Percentiles rank a stretch among this genome's conserved stretches.
These are phyloP conservation scores for Origma solitaria DNA, from an alignment of 2,113 vertebrate species.

Conservation along the genomic window DNA sequence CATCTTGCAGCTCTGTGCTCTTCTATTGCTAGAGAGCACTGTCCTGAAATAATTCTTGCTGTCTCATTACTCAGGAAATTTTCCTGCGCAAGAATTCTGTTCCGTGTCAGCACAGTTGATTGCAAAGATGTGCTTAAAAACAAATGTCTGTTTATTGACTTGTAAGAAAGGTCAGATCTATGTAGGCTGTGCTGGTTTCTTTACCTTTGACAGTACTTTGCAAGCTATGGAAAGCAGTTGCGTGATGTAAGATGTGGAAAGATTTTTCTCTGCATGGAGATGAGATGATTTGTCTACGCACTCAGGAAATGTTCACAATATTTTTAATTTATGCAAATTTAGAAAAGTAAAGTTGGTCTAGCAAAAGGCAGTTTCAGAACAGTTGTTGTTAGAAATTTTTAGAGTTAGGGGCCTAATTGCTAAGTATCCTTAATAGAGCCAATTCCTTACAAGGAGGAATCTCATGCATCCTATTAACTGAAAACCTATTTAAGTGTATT, in stretches of 20 bases:
- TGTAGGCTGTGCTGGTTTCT: background rate
- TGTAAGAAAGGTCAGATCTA: background rate
- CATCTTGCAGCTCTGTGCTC: background rate
- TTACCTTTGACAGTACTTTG: background rate
- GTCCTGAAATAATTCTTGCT: background rate
- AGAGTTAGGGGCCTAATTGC: background rate
- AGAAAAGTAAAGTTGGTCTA: background rate
- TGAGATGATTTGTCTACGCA: background rate
- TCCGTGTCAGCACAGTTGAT: background rate
- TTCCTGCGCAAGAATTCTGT: background rate
- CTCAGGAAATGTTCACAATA: background rate
- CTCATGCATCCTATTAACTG: background rate
- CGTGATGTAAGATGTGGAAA: background rate
- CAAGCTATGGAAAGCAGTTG: background rate
- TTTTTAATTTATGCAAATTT: background rate
- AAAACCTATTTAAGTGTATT: background rate
- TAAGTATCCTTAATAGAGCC: background rate
- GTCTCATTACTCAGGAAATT: background rate
- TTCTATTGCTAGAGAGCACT: background rate
- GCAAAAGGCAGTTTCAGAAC: background rate
- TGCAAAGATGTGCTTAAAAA: background rate
- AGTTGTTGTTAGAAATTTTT: background rate
- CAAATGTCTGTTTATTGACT: background rate
- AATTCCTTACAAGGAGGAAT: background rate
- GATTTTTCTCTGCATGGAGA: background rate